Base-by-base conservation (phyloP, 2,113 vertebrate species). In the Atlantisia rogersi region DNA sequence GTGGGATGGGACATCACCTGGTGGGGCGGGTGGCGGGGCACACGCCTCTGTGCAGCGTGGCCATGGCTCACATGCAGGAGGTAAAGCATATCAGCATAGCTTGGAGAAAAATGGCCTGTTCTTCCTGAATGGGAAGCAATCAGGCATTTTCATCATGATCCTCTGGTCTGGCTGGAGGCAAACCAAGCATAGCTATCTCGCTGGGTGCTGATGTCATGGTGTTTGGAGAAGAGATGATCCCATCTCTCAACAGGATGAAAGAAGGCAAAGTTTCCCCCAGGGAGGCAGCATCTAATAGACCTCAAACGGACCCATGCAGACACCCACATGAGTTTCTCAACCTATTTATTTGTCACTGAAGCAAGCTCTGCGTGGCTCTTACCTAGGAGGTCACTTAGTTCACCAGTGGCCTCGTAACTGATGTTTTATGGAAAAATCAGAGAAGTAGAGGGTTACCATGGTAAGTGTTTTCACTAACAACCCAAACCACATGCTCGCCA, bases 381-480 rank as follows among this genome's bases (percentile, higher is more conserved):
- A n/a, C 58, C 75, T 44, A 37, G 64, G 52, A 60, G 64, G 52
- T 79, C 75, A 69, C 67, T 64, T 19, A 26, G 81, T 16, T 95
- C 70, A 84, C 52, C 53, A 94, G 42, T 7, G 60, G 69, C 53
- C 73, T 93, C 13, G 0, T 60, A 24, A 65, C 48, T 69, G 68
- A 44, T 28, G 35, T 60, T 77, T 42, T 11, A 82, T 32, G 76
- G 82, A 84, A 88, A 90, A 88, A 86, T 46, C 42, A 88, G 78
- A 93, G 94, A 74, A 91, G 68, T 13, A 21, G 52, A 86, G 40
- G 60, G 94, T 95, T 82, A 28, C 90, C 73, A 91, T 90, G 90
- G 90, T 53, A 93, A 92, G 82, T 84, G 83, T 96, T 95, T 94
- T 92, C 92, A 88, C 73, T 76, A 90, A 82, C 87, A 96, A 48